Evolutionary conservation across 2,113 vertebrate genomes (phyloP).

Genomic region (Oncorhynchus keta): DNA sequence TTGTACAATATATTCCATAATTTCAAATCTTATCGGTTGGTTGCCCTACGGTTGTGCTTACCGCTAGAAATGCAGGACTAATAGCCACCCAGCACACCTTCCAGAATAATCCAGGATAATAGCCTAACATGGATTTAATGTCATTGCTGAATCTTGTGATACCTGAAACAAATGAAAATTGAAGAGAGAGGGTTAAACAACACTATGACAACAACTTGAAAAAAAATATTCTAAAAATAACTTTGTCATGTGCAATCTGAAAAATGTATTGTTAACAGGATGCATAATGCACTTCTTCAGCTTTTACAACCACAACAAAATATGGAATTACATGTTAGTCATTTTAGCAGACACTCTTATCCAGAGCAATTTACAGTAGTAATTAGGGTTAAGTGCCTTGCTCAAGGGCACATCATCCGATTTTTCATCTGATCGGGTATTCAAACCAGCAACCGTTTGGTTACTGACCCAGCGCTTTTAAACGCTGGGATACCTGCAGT

Average conservation of each 20-base stretch:
- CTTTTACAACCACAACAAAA: too few relatives aligned
- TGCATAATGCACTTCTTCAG: too few relatives aligned
- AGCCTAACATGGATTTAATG: conserved; percentile 86
- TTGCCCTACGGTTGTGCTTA: conserved; percentile 60
- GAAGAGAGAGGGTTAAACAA: neutral
- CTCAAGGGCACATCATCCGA: too few relatives aligned
- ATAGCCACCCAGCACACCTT: conserved; percentile 88
- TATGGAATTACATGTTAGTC: neutral
- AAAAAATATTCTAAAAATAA: neutral
- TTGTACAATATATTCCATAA: neutral
- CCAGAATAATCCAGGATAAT: conserved; percentile 85
- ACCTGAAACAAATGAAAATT: conserved; percentile 65
- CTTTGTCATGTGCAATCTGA: too few relatives aligned
- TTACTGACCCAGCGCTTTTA: too few relatives aligned
- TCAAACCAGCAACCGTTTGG: too few relatives aligned
- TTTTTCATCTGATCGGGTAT: too few relatives aligned
- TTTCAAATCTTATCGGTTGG: neutral
- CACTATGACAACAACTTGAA: neutral
- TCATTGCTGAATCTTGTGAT: conserved; percentile 87
- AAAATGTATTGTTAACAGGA: neutral
- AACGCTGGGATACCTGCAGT: too few relatives aligned
- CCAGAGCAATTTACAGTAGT: too few relatives aligned
- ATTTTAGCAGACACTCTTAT: too few relatives aligned
- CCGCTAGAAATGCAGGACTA: conserved; percentile 85
- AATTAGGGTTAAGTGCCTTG: too few relatives aligned